These are phyloP conservation scores for Ammodytes dubius DNA, from an alignment of 2,113 vertebrate species.

Conservation along the genomic window DNA sequence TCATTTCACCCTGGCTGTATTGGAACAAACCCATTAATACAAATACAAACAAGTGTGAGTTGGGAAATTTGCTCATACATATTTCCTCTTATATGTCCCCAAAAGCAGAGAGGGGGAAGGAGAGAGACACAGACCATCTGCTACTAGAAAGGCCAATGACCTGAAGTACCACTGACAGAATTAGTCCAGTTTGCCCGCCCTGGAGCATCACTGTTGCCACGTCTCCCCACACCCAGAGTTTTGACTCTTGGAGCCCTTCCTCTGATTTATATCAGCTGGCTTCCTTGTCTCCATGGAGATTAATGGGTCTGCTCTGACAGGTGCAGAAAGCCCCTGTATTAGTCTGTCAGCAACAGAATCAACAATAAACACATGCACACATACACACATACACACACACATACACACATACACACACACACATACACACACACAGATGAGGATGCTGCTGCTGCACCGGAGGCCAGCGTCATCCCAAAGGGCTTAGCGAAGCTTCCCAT, in stretches of 20 bases:
- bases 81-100: conserved; percentile 25
- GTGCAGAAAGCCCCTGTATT: conserved; percentile 78
- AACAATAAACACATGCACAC: conserved; percentile 53
- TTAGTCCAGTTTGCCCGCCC: conserved; percentile 3
- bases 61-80: conserved; percentile 35
- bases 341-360: conserved; percentile 77
- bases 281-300: conserved; percentile 80
- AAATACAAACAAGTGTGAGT: conserved; percentile 33
- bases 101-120: conserved; percentile 25
- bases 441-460: conserved; percentile 35
- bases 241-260: conserved; percentile 20
- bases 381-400: background rate
- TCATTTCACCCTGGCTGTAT: conserved; percentile 51
- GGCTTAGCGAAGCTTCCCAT: conserved; percentile 50
- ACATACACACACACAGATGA: conserved; percentile 26
- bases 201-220: conserved; percentile 14
- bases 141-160: conserved; percentile 4
- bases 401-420: background rate
- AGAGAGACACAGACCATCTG: background rate
- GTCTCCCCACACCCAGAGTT: conserved; percentile 7
- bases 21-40: conserved; percentile 27
- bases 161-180: conserved; percentile 18
- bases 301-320: conserved; percentile 79
- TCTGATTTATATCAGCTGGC: conserved; percentile 72
- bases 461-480: conserved; percentile 38